phyloP scores from a whole-genome alignment of 2,797 vertebrate genomes.

The Myripristis murdjan region DNA sequence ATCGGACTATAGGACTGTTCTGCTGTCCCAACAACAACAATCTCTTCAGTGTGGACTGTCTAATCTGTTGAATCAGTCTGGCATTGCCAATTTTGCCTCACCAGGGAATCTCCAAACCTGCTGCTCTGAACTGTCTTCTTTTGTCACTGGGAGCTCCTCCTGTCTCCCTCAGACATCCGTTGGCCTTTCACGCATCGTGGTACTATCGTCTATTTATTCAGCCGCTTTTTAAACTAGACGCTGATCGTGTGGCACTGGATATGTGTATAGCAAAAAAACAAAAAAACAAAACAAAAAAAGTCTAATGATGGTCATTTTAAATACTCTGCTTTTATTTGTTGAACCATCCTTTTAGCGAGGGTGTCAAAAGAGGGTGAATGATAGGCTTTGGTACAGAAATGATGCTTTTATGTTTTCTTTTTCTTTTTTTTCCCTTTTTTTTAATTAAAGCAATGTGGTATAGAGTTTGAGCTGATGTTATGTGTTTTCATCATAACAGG shows the following conservation, averaged over 20 bases:
- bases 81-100: conserved; percentile 76
- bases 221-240: conserved; percentile 75
- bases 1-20: conserved; percentile 6
- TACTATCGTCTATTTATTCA: conserved; percentile 83
- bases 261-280: conserved; percentile 61
- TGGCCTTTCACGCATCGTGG: conserved; percentile 84
- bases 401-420: conserved; percentile 59
- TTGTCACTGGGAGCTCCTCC: conserved; percentile 52
- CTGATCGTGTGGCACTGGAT: conserved; percentile 76
- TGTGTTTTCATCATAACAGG: conserved; percentile 79
- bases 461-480: conserved; percentile 73
- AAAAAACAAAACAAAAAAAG: no score
- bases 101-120: conserved; percentile 68
- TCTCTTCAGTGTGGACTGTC: conserved; percentile 48
- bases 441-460: conserved; percentile 57
- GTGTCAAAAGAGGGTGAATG: conserved; percentile 40
- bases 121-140: conserved; percentile 80
- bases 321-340: conserved; percentile 51
- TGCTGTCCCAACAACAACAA: conserved; percentile 28
- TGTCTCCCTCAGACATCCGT: conserved; percentile 61
- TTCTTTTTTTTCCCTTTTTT: conserved; percentile 31
- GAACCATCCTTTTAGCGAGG: conserved; percentile 39
- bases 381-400: conserved; percentile 74
- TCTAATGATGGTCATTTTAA: conserved; percentile 66
- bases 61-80: conserved; percentile 59